phyloP scores from a whole-genome alignment of 1,140 invertebrate species.

The Anoplolepis gracilipes region DNA sequence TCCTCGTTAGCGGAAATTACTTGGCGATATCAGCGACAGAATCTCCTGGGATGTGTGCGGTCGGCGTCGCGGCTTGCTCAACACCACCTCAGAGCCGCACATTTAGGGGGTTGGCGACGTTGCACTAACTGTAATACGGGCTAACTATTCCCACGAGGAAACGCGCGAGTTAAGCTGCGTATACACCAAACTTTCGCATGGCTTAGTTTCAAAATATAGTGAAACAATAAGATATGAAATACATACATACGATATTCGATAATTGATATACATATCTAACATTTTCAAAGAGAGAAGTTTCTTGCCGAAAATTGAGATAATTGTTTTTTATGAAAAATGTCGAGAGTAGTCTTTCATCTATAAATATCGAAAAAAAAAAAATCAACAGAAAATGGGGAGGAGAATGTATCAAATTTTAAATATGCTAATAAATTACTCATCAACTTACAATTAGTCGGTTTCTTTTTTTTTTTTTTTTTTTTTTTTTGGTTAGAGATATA shows the following conservation, averaged over 20 bases:
- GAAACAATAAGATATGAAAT: not conserved
- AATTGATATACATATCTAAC: not conserved
- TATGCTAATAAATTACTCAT: not conserved
- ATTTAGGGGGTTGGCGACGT: constrained; percentile 48
- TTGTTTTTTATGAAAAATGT: not conserved
- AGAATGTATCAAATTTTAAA: not conserved
- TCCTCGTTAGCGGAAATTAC: constrained; percentile 62
- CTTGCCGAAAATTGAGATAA: not conserved
- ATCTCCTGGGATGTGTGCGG: constrained; percentile 55
- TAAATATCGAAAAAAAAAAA: not conserved
- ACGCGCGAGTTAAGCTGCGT: constrained; percentile 25
- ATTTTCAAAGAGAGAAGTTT: not conserved
- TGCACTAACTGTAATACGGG: constrained; percentile 53
- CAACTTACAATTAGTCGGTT: too few relatives aligned
- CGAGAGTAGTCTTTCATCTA: not conserved
- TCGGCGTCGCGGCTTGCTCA: constrained; percentile 45
- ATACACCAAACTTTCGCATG: constrained; percentile 10
- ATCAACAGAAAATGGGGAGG: too few relatives aligned
- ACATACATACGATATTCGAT: not conserved
- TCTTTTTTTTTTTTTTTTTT: too few relatives aligned
- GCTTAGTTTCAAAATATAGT: not conserved
- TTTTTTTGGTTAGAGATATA: not conserved
- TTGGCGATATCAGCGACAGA: constrained; percentile 55
- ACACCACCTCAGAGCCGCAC: constrained; percentile 55
- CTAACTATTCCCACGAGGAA: constrained; percentile 51